These are phyloP conservation scores for Trissoscelio sp. DNA, from an alignment of 2,888 invertebrate species.

Conservation along the genomic window DNA sequence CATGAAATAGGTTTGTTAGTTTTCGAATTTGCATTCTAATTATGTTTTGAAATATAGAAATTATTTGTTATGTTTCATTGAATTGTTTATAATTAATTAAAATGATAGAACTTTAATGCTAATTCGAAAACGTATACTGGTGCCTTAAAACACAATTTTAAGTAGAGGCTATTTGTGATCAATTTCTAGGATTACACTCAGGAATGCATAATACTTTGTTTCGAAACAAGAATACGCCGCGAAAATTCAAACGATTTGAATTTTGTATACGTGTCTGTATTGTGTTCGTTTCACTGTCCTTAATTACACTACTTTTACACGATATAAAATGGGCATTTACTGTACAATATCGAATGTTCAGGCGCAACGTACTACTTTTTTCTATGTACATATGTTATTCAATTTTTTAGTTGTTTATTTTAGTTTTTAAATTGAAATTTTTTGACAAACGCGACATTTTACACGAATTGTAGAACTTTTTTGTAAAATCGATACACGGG, in stretches of 20 bases:
- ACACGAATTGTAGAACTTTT: slow-evolving; percentile 9
- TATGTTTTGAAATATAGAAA: too few species aligned
- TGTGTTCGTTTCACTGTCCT: neutral
- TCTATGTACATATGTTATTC: slow-evolving; percentile 13
- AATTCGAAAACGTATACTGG: neutral
- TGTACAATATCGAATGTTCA: slow-evolving; percentile 32
- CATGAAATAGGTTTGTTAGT: too few species aligned
- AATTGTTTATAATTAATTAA: too few species aligned
- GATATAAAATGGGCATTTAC: slow-evolving; percentile 54
- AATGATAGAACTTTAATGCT: too few species aligned
- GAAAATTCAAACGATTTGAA: neutral
- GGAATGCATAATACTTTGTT: slow-evolving; percentile 28
- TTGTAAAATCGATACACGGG: slow-evolving; percentile 6
- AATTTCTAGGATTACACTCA: slow-evolving; percentile 16
- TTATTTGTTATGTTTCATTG: too few species aligned
- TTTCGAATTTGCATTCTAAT: too few species aligned
- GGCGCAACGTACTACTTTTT: slow-evolving; percentile 54
- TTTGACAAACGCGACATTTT: slow-evolving; percentile 42
- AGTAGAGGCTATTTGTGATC: slow-evolving; percentile 54
- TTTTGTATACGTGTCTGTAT: neutral
- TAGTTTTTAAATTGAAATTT: slow-evolving; percentile 14
- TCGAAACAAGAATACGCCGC: neutral
- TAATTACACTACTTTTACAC: slow-evolving; percentile 28
- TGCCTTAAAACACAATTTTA: slow-evolving; percentile 17
- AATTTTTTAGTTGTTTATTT: slow-evolving; percentile 2